Evolutionary conservation across 2,113 vertebrate genomes (phyloP).

Genomic region (Polypterus senegalus): DNA sequence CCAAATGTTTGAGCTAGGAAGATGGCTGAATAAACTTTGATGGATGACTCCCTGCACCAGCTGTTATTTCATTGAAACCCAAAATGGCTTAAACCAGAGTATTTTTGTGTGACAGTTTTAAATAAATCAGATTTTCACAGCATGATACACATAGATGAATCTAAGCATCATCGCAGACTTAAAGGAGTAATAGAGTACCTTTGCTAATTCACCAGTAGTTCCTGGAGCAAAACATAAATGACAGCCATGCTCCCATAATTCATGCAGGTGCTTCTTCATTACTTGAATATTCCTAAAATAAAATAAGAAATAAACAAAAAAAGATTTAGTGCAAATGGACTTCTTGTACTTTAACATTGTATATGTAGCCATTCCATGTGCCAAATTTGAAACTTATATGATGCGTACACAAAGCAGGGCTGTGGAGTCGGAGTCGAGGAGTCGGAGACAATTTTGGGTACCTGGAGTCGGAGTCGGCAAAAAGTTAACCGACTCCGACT

Average conservation of each 20-base stretch:
- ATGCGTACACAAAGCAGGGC: too few species aligned
- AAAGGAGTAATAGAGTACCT: conserved; percentile 44
- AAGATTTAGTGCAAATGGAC: background rate
- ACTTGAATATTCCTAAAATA: conserved; percentile 62
- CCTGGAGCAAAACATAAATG: conserved; percentile 61
- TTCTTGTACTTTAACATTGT: background rate
- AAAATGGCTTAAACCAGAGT: conserved; percentile 3
- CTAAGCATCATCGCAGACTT: background rate
- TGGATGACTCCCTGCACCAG: conserved; percentile 15
- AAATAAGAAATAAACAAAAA: conserved; percentile 8
- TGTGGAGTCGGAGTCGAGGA: too few species aligned
- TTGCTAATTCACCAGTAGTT: conserved; percentile 68
- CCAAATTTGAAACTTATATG: too few species aligned
- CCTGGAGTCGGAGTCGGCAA: too few species aligned
- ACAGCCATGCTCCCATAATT: conserved; percentile 65
- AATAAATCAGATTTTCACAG: background rate
- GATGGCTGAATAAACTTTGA: too few species aligned
- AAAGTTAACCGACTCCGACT: too few species aligned
- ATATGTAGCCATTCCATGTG: background rate
- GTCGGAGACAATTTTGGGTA: too few species aligned
- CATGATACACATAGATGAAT: background rate
- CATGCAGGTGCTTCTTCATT: conserved; percentile 68
- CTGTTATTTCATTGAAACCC: conserved; percentile 16
- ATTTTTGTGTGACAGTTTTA: background rate
- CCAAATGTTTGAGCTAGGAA: too few species aligned